Percentiles rank a stretch among this genome's conserved stretches.
Conservation (phyloP, 2,888 invertebrate species). For the Netelia virgata region DNA sequence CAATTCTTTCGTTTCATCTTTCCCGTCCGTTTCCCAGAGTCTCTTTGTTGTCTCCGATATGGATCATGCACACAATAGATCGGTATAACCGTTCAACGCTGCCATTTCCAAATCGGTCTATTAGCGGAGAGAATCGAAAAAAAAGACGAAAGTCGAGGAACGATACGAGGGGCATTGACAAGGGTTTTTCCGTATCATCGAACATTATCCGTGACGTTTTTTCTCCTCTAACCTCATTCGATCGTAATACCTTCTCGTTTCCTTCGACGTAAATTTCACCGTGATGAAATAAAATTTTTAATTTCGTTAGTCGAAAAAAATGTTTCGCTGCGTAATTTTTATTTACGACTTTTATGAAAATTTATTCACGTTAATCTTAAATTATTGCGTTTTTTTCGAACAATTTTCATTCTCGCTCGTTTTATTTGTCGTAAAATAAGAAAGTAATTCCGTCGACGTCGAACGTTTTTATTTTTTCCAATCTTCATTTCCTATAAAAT, state of each 20-base stretch:
- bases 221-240: constrained; percentile 72
- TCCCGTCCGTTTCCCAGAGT: neutral
- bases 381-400: too few relatives aligned
- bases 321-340: too few relatives aligned
- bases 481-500: neutral
- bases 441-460: too few relatives aligned
- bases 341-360: too few relatives aligned
- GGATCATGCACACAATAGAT: constrained; percentile 35
- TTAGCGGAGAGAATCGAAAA: constrained; percentile 30
- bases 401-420: too few relatives aligned
- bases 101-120: constrained; percentile 34
- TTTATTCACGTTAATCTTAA: too few relatives aligned
- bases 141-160: constrained; percentile 16
- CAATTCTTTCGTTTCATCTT: constrained; percentile 44
- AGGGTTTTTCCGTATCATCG: neutral
- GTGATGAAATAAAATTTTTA: too few relatives aligned
- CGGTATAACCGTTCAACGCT: constrained; percentile 6
- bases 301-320: too few relatives aligned
- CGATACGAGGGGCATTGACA: constrained; percentile 12
- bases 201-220: neutral
- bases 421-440: too few relatives aligned
- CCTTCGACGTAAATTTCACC: too few relatives aligned
- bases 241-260: neutral
- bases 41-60: constrained; percentile 12
- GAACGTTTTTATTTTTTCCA: neutral